Percentiles rank a stretch among this genome's conserved stretches.
Evolutionary conservation across 2,888 invertebrate genomes (phyloP).

Genomic region (Spialia ferax): DNA sequence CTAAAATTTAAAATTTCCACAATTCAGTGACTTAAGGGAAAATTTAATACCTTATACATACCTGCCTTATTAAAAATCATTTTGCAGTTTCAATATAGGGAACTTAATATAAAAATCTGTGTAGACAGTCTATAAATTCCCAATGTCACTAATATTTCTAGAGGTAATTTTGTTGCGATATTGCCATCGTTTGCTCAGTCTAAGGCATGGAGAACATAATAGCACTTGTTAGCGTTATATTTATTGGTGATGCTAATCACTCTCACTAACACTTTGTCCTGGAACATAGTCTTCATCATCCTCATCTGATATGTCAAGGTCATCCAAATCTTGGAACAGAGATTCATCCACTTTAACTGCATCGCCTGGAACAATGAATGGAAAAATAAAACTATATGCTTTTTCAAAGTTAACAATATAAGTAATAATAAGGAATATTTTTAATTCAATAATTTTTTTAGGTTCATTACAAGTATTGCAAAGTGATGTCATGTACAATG

Average conservation of each 20-base stretch:
- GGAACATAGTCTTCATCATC: constrained; percentile 88
- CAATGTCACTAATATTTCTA: not conserved
- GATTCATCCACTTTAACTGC: constrained; percentile 97
- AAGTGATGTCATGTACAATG: no score
- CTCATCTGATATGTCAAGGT: constrained; percentile 91
- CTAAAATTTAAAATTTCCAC: not conserved
- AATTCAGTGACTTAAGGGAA: not conserved
- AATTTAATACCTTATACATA: not conserved
- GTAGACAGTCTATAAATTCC: constrained; percentile 1
- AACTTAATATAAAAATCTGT: not conserved
- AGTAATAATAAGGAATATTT: no score
- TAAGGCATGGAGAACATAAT: constrained; percentile 15
- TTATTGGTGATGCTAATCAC: constrained; percentile 61
- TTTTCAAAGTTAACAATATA: not conserved
- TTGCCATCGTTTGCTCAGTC: constrained; percentile 32
- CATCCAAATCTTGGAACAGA: constrained; percentile 95
- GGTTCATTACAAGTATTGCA: no score
- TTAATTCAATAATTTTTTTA: no score
- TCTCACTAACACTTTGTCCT: constrained; percentile 78
- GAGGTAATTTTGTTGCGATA: constrained; percentile 23
- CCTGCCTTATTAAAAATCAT: not conserved
- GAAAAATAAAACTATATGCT: not conserved
- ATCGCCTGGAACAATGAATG: constrained; percentile 84
- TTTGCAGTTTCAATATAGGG: not conserved
- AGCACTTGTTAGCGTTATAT: constrained; percentile 13